Base-by-base conservation (phyloP, 2,888 invertebrate genomes). In the Drosophila sordidapex region DNA sequence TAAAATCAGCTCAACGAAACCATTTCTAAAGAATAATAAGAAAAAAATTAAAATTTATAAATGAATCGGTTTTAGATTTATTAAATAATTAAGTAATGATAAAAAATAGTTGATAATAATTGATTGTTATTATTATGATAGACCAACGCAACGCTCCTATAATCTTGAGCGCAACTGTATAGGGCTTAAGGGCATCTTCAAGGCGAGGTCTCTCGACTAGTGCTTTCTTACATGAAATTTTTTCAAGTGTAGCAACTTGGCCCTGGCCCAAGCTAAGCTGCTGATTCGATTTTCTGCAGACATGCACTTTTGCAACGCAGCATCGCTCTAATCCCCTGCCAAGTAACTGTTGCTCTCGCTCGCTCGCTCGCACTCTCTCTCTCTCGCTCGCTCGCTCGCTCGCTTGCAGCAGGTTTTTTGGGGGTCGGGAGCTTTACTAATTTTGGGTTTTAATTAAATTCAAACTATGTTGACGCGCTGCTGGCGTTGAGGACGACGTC, bases 401-500 rank as follows among this genome's bases (percentile, higher is more conserved):
- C 53, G 38, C 54, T 40, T 46, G 11, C 61, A 38, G 63, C 57
- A 29, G 43, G 51, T 46, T 63, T 52, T 54, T 6, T 6, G 25
- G 27, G 27, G 29, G 18, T 51, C 3, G 2, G 51, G 70, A 72
- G 76, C 61, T 76, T 76, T 81, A 78, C 83, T 79, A 85, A 89
- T 90, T 90, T 91, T 83, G 83, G 82, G 82, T 82, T 91, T 91
- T 91, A 90, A 91, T 90, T 91, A 91, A 90, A 91, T 91, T 91
- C 83, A 79, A 89, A 90, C 89, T 84, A 81, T 90, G 90, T 81
- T 90, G 87, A 85, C 76, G 82, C 77, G 73, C 72, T 81, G 79
- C 74, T 72, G 80, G 68, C 71, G 74, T 62, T 71, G 77, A 76
- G 56, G 56, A 56, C 69, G 36, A 58, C 60, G 51, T 51, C 52